Evolutionary conservation across 2,888 invertebrate species (phyloP).

Genomic region (Acanthosepion pharaonis): DNA sequence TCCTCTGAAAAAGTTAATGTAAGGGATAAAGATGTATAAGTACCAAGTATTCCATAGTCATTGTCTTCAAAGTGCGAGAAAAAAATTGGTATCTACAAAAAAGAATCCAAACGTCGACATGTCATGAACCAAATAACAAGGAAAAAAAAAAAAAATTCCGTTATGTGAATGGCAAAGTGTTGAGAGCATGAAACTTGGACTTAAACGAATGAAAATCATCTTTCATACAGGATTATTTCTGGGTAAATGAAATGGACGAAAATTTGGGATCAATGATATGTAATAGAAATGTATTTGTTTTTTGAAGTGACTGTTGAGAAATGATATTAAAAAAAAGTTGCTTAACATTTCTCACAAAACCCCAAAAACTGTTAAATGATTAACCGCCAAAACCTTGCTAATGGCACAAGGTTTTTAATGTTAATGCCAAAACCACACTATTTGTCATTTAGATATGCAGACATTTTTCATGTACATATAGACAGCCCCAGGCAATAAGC

Average conservation of each 20-base stretch:
- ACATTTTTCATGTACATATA: no score
- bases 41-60: neutral
- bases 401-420: neutral
- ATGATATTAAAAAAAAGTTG: neutral
- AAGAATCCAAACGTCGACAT: constrained; percentile 33
- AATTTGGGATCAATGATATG: constrained; percentile 4
- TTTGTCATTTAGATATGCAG: no score
- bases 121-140: constrained; percentile 23
- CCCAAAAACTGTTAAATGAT: no score
- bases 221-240: neutral
- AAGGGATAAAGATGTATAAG: neutral
- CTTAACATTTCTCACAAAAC: neutral
- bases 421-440: neutral
- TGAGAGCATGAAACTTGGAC: neutral
- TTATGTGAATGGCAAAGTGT: neutral
- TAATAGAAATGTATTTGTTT: neutral
- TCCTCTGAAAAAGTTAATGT: neutral
- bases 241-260: constrained; percentile 7
- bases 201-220: neutral
- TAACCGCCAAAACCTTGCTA: no score
- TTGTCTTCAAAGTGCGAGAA: neutral
- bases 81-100: neutral
- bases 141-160: neutral
- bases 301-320: neutral
- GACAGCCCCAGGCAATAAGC: no score